A percentile compares a stretch with the other conserved stretches of the same genome.
phyloP scores from a whole-genome alignment of 92 coral and sea anemone species.

The Blastomussa wellsi region DNA sequence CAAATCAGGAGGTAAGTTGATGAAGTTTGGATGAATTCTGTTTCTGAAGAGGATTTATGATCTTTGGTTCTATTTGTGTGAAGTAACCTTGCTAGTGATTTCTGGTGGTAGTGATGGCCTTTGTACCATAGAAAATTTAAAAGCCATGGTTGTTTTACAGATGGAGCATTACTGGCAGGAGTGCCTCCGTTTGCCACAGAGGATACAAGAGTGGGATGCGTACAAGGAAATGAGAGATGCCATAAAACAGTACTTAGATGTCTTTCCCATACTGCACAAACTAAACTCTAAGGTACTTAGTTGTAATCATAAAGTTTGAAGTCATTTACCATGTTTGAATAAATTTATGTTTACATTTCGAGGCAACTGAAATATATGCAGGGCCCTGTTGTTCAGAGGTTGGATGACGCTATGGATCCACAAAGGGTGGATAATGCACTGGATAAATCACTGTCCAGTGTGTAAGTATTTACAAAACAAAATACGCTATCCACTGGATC shows the following conservation, averaged over 20 bases:
- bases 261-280: slow-evolving; percentile 93
- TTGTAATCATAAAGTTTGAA: background rate
- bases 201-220: slow-evolving; percentile 99
- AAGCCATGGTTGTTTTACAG: slow-evolving; percentile 32
- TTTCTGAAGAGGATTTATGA: no score
- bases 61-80: no score
- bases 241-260: slow-evolving; percentile 83
- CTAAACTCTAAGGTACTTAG: slow-evolving; percentile 60
- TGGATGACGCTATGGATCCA: no score
- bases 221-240: slow-evolving; percentile 93
- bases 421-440: no score
- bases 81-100: no score
- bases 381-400: no score
- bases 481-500: no score
- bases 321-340: background rate
- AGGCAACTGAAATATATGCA: no score
- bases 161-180: slow-evolving; percentile 99
- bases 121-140: background rate
- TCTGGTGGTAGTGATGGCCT: no score
- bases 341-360: background rate
- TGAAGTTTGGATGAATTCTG: background rate
- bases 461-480: no score
- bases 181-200: slow-evolving; percentile 83
- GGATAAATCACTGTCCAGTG: no score
- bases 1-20: slow-evolving; percentile 84